Percentiles rank a stretch among this genome's conserved stretches.
Evolutionary conservation across 2,888 invertebrate genomes (phyloP).

Genomic region (Morinoia aosen): DNA sequence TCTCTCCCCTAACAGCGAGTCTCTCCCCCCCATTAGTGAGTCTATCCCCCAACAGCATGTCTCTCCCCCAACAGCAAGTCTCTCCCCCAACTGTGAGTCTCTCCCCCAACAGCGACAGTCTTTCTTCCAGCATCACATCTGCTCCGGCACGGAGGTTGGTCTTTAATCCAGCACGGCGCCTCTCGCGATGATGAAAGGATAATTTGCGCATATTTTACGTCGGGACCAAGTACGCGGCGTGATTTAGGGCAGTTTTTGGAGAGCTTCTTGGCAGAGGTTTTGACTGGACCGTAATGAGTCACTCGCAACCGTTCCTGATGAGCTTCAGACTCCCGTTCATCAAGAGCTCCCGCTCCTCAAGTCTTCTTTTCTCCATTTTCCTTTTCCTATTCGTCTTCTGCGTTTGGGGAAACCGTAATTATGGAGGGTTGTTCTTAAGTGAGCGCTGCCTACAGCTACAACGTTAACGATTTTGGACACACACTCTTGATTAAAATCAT

Average conservation of each 20-base stretch:
- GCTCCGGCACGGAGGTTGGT: slow-evolving; percentile 12
- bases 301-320: slow-evolving; percentile 43
- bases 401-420: slow-evolving; percentile 24
- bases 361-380: neutral
- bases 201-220: slow-evolving; percentile 53
- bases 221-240: slow-evolving; percentile 46
- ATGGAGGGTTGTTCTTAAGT: neutral
- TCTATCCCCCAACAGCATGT: neutral
- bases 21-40: neutral
- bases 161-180: slow-evolving; percentile 43
- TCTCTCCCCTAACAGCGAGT: too few species aligned
- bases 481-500: neutral
- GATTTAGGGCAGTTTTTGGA: slow-evolving; percentile 53
- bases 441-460: neutral
- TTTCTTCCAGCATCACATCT: neutral
- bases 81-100: neutral
- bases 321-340: slow-evolving; percentile 42
- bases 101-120: neutral
- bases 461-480: neutral
- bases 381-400: neutral
- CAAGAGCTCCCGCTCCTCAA: slow-evolving; percentile 12
- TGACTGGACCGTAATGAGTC: slow-evolving; percentile 46
- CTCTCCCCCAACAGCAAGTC: neutral
- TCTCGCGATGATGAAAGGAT: slow-evolving; percentile 50
- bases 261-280: slow-evolving; percentile 46